Conservation (phyloP, 2,113 vertebrate species). For the Burhinus bistriatus region DNA sequence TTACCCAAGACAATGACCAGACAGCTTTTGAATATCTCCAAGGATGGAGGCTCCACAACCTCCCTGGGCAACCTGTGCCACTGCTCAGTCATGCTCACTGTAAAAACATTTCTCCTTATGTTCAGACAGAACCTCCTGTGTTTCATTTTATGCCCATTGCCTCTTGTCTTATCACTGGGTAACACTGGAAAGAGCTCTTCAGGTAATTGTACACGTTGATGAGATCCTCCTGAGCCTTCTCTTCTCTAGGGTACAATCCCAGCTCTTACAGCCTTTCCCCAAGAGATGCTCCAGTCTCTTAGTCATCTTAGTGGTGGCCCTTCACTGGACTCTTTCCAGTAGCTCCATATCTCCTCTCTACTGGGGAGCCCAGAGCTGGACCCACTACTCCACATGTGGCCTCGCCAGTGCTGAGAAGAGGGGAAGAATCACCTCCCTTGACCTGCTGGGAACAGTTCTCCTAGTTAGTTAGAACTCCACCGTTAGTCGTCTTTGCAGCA, state of each 20-base stretch:
- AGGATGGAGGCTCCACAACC: not conserved
- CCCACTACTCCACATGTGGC: too few species aligned
- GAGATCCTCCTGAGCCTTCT: not conserved
- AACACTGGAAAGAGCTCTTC: not conserved
- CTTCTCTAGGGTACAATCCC: not conserved
- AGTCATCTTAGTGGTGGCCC: not conserved
- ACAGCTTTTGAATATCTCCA: not conserved
- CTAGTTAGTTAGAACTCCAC: too few species aligned
- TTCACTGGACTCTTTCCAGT: not conserved
- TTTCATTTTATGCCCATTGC: not conserved
- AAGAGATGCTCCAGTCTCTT: not conserved
- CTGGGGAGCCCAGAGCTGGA: not conserved
- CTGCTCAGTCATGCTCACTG: fast-evolving
- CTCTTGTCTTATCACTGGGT: not conserved
- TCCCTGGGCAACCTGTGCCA: not conserved
- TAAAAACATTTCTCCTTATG: not conserved
- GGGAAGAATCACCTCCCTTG: not conserved
- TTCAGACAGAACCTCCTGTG: not conserved
- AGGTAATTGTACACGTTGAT: not conserved
- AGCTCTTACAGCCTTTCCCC: not conserved
- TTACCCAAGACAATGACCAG: not conserved
- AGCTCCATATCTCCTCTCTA: not conserved
- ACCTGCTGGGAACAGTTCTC: not conserved
- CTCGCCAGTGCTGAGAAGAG: not conserved
- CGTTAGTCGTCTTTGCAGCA: not conserved